phyloP scores from a whole-genome alignment of 1,140 invertebrate genomes.

The Drosophila guanche region DNA sequence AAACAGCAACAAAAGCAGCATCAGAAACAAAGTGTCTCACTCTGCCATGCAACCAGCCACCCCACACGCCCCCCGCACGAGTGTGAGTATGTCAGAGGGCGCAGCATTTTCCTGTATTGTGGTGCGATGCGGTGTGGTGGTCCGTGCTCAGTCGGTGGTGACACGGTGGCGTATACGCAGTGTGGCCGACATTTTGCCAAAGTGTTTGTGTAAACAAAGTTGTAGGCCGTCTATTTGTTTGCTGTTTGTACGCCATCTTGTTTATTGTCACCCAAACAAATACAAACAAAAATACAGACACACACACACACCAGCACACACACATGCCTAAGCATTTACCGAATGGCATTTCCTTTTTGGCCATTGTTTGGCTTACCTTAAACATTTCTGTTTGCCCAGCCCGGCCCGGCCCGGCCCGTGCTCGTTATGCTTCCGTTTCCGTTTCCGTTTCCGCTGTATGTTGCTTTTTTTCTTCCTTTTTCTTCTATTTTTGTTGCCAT shows the following conservation, averaged over 20 bases:
- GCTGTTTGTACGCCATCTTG: constrained; percentile 65
- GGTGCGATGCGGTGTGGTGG: constrained; percentile 31
- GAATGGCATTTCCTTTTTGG: constrained; percentile 57
- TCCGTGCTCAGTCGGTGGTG: constrained; percentile 22
- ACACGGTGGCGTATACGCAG: constrained; percentile 70
- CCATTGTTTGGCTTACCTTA: constrained; percentile 54
- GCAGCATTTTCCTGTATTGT: constrained; percentile 52
- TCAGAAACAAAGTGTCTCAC: constrained; percentile 5
- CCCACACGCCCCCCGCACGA: not conserved
- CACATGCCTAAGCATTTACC: constrained; percentile 52
- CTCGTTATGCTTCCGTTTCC: constrained; percentile 57
- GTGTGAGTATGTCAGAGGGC: constrained; percentile 52
- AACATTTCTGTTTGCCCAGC: constrained; percentile 40
- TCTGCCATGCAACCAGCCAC: not conserved
- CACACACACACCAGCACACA: constrained; percentile 14
- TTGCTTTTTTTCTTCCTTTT: constrained; percentile 13
- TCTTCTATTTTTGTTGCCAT: constrained; percentile 27
- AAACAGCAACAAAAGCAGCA: constrained; percentile 13
- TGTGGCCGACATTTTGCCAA: constrained; percentile 70
- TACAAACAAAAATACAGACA: constrained; percentile 15
- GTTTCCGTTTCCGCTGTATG: constrained; percentile 58
- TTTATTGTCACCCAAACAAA: constrained; percentile 62
- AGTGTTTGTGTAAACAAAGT: constrained; percentile 78
- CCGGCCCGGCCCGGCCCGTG: constrained; percentile 6
- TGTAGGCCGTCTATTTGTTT: constrained; percentile 73